Evolutionary conservation across 37 sponge, comb jelly and placozoan species (phyloP), one percentile per base, ranked within the genome.

Genomic region (Theonella swinhoei): DNA sequence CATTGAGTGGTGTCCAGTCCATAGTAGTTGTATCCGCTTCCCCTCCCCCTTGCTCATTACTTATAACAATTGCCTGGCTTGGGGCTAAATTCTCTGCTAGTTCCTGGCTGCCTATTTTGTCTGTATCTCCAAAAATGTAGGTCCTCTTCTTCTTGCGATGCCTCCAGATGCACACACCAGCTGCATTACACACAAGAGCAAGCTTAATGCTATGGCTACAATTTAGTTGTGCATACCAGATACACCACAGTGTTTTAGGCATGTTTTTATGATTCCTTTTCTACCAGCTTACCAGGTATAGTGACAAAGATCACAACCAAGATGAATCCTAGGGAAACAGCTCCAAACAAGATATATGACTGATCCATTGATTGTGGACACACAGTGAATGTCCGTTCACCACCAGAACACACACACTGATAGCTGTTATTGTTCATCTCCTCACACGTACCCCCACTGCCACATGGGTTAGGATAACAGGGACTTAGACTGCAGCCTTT

Each of bases 391-490:
- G n/a, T n/a, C n/a, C n/a, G n/a, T 9, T 25, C 28, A 0, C 91
- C 86, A 70, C 80, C 75, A 28, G 64, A 42, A 33, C 91, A 90
- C 3, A 34, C 19, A 71, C 91, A 90, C 36, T 5, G 38, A 24
- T 33, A 80, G 20, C 20, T 30, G n/a, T 36, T 69, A 5, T 68
- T 54, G 17, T n/a, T 29, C 1, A 41, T 74, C 70, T 76, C 85
- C 0, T 68, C 54, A 66, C 90, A 90, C 33, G 54, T 77, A 11
- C 80, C 85, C 19, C 68, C 80, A 20, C 29, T 0, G 24, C 63
- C 75, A 38, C 90, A 90, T 2, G 90, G 90, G 43, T 90, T 58
- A 22, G 81, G 80, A 31, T 63, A 75, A 36, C 90, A 90, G 25
- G 74, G 74, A 36, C 86, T 63, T 11, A 82, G 39, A n/a, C 34